Base-by-base conservation (phyloP, 2,888 invertebrate species). In the Oscheius myriophilus region DNA sequence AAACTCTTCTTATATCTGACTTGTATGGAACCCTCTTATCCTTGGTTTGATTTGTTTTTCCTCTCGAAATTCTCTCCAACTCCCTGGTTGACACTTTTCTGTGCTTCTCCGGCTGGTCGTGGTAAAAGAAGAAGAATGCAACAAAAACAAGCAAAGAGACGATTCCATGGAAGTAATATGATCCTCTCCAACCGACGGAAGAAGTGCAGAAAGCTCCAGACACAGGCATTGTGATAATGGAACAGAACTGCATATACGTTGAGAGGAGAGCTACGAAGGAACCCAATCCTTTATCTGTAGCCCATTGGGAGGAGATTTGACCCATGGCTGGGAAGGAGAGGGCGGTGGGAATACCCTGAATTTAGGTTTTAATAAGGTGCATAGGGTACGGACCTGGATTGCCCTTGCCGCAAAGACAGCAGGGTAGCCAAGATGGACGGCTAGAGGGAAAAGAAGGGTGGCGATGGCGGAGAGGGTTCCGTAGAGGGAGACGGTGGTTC, bases 301-400 rank as follows among this genome's bases (percentile, higher is more conserved):
- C 46, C 61, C 61, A 61, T 25, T 61, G 61, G 61, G 49, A 9
- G 12, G 46, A 18, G 46, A 61, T 61, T 25, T 61, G 61, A 12
- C 78, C 78, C 26, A 70, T 71, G 0, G 73, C 67, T 21, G 76
- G 71, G 52, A 69, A 76, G 7, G 72, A 62, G 21, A 78, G 70
- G 7, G 72, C 61, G 14, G 68, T 63, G 0, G 72, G 71, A 33
- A 72, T 70, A 11, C 76, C 76, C 71, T 75, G 26, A 71, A 66
- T 18, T 21, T 1, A 25, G 21, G 33, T 6, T n/a, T n/a, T n/a
- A 33, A 33, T 3, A 6, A 9, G 33, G 33, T 33, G 9, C 3
- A 33, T 6, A 33, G 9, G 33, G 12, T 11, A 49, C 6, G 18
- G 21, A 59, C 67, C 53, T 70, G 70, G 9, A 72, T 14, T 1